Percentiles rank a stretch among this genome's conserved stretches.
Conservation (phyloP, 2,113 vertebrate species). For the Cairina moschata region DNA sequence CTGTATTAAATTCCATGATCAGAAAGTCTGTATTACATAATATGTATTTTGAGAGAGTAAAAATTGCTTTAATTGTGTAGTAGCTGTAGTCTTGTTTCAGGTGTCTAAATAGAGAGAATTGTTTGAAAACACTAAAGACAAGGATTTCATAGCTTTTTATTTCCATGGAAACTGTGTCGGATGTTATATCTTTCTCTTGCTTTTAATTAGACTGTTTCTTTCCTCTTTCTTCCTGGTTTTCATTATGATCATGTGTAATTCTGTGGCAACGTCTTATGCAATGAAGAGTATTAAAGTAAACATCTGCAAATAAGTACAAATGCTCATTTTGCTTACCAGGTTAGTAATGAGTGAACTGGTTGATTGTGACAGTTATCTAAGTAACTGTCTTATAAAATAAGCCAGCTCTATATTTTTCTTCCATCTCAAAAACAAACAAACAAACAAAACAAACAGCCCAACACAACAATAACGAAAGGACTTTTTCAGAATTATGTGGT, state of each 20-base stretch:
- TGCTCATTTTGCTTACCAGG: background rate
- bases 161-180: slow-evolving; percentile 19
- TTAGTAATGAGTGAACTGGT: background rate
- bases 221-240: background rate
- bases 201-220: background rate
- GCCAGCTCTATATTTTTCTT: background rate
- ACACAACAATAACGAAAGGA: too few relatives aligned
- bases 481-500: background rate
- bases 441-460: too few relatives aligned
- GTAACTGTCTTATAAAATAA: background rate
- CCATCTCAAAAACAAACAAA: background rate
- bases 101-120: background rate
- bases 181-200: background rate
- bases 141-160: slow-evolving; percentile 18
- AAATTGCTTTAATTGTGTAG: background rate
- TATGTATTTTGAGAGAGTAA: background rate
- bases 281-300: background rate
- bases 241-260: background rate
- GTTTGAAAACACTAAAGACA: slow-evolving; percentile 5
- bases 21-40: background rate
- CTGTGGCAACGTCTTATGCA: background rate
- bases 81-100: background rate
- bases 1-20: background rate
- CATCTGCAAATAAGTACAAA: background rate
- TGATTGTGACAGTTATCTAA: background rate